Evolutionary conservation across 2,888 invertebrate species (phyloP).

Genomic region (Perizoma flavofasciatum): DNA sequence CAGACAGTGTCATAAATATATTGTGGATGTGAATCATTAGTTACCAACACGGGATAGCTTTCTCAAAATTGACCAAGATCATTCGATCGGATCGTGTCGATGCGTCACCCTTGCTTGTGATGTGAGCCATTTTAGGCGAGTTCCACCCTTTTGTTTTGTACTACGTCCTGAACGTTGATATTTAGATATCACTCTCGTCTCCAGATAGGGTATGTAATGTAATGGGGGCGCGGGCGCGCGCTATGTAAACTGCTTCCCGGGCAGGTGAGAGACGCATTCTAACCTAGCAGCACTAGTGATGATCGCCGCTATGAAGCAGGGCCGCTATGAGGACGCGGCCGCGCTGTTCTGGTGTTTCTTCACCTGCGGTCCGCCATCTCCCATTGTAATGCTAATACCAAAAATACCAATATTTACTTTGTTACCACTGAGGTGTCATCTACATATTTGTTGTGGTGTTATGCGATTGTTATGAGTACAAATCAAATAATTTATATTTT

Average conservation of each 20-base stretch:
- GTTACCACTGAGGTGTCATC: no score
- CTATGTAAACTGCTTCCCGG: background rate
- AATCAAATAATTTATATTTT: no score
- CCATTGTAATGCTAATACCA: no score
- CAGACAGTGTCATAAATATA: conserved; percentile 35
- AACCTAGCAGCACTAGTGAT: conserved; percentile 13
- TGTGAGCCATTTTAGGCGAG: conserved; percentile 77
- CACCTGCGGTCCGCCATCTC: no score
- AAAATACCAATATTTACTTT: no score
- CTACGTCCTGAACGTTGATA: background rate
- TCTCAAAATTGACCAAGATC: conserved; percentile 59
- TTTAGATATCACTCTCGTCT: background rate
- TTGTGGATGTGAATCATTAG: conserved; percentile 42
- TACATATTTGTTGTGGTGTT: no score
- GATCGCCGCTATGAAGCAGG: no score
- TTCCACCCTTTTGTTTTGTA: conserved; percentile 54
- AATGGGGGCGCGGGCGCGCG: no score
- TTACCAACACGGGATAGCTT: conserved; percentile 38
- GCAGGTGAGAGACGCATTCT: conserved; percentile 15
- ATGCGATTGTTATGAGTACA: no score
- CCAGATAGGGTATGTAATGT: conserved; percentile 1
- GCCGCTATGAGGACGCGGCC: no score
- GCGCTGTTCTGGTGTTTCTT: no score
- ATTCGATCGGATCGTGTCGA: conserved; percentile 81
- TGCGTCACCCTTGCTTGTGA: conserved; percentile 73